Evolutionary conservation across 2,113 vertebrate genomes (phyloP).

Genomic region (Danionella cerebrum): DNA sequence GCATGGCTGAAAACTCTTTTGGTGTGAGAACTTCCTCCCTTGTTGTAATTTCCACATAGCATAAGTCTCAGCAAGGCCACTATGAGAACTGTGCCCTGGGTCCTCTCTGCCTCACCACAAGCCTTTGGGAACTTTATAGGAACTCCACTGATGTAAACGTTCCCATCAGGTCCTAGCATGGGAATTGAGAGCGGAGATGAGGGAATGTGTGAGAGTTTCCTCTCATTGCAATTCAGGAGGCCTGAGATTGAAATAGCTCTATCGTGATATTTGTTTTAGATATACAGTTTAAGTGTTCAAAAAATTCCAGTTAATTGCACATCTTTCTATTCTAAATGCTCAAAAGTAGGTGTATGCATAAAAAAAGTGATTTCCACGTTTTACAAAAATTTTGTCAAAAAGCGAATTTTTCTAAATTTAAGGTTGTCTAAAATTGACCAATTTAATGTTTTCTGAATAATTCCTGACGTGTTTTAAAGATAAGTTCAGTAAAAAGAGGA

Average conservation of each 20-base stretch:
- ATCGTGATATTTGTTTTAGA: not conserved
- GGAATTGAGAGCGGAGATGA: constrained; percentile 57
- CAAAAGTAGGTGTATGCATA: too few species aligned
- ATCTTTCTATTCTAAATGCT: too few species aligned
- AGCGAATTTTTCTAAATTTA: too few species aligned
- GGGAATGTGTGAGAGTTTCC: constrained; percentile 48
- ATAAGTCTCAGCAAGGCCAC: constrained; percentile 31
- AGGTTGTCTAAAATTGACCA: too few species aligned
- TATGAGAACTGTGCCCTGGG: not conserved
- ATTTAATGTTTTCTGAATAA: too few species aligned
- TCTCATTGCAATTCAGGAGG: constrained; percentile 37
- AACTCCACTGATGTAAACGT: constrained; percentile 47
- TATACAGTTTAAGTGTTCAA: too few species aligned
- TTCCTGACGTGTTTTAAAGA: too few species aligned
- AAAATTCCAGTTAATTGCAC: too few species aligned
- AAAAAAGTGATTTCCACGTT: too few species aligned
- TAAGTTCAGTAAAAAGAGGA: too few species aligned
- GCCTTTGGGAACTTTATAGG: constrained; percentile 41
- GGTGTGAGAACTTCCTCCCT: constrained; percentile 53
- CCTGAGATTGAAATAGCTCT: not conserved
- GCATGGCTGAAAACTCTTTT: constrained; percentile 47
- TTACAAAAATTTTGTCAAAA: too few species aligned
- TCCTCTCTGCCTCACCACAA: constrained; percentile 25
- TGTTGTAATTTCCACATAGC: constrained; percentile 36
- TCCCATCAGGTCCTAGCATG: constrained; percentile 56